Evolutionary conservation across 2,888 invertebrate genomes (phyloP).

Genomic region (Hyposoter didymator): DNA sequence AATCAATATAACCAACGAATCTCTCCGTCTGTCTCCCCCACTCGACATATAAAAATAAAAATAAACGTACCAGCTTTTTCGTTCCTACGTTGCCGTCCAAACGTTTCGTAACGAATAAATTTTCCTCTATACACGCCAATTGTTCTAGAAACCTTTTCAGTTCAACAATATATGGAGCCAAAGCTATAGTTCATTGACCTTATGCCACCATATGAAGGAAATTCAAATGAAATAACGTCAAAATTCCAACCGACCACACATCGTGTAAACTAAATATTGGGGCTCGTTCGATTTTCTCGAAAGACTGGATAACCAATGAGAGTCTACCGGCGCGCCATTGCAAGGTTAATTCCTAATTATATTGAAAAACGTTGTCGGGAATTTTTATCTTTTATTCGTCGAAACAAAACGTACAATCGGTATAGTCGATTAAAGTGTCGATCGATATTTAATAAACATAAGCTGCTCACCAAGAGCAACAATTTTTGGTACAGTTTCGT

Average conservation of each 20-base stretch:
- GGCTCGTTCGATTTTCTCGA: too few relatives aligned
- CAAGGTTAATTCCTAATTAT: too few relatives aligned
- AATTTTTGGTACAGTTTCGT: not conserved
- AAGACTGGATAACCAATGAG: too few relatives aligned
- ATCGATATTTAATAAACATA: not conserved
- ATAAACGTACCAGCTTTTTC: not conserved
- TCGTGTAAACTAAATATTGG: too few relatives aligned
- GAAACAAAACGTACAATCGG: not conserved
- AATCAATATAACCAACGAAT: not conserved
- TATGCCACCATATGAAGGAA: too few relatives aligned
- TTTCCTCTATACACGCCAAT: not conserved
- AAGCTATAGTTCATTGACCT: not conserved
- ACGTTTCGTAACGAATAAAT: not conserved
- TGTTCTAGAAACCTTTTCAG: not conserved
- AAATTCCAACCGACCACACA: too few relatives aligned
- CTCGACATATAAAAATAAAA: not conserved
- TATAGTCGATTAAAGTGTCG: not conserved
- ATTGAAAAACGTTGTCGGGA: not conserved
- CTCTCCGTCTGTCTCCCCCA: not conserved
- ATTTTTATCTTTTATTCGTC: not conserved
- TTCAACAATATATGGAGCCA: not conserved
- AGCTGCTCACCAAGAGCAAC: not conserved
- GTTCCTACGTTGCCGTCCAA: not conserved
- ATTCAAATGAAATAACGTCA: too few relatives aligned
- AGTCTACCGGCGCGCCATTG: too few relatives aligned